A percentile compares a stretch with the other conserved stretches of the same genome.
phyloP scores from a whole-genome alignment of 2,113 vertebrate genomes.

The Actenoides hombroni region DNA sequence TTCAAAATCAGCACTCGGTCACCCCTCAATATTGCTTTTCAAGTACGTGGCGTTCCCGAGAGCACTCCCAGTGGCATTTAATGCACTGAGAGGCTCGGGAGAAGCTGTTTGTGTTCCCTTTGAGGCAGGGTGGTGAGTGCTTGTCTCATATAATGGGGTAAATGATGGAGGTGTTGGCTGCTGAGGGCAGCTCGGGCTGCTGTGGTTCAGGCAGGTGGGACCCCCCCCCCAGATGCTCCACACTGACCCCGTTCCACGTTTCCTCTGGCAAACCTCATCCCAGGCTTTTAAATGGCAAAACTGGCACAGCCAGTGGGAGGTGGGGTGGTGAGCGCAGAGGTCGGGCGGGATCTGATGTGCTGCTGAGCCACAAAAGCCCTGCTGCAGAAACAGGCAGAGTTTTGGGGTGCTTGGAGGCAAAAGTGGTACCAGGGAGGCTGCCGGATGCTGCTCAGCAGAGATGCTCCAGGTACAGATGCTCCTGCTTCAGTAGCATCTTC shows the following conservation, averaged over 20 bases:
- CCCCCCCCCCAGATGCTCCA: neutral
- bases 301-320: accelerated
- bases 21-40: neutral
- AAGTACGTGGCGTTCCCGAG: accelerated
- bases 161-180: conserved; percentile 37
- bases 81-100: accelerated
- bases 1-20: neutral
- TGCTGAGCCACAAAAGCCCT: neutral
- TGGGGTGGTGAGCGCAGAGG: neutral
- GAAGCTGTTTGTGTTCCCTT: neutral
- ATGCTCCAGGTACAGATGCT: neutral
- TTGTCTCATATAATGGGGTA: conserved; percentile 9
- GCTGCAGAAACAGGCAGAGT: neutral
- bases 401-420: neutral
- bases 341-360: neutral
- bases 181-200: neutral
- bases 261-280: neutral
- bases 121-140: neutral
- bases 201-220: neutral
- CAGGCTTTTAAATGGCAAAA: neutral
- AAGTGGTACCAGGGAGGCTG: neutral
- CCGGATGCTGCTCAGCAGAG: neutral
- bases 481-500: neutral
- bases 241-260: accelerated
- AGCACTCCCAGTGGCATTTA: neutral